Conservation (phyloP, 2,113 vertebrate species). For the Bos indicus region DNA sequence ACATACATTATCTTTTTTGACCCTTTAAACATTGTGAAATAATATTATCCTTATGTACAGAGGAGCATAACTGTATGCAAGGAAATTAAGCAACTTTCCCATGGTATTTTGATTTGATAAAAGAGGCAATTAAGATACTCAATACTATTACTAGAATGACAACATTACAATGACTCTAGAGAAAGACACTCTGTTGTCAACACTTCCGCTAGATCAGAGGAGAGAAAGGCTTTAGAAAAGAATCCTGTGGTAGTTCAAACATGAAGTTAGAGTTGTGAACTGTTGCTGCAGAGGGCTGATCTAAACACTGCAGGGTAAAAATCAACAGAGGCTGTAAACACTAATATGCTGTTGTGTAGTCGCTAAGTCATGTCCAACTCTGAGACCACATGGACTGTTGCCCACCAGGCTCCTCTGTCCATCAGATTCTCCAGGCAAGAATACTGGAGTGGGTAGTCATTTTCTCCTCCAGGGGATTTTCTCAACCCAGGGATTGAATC, state of each 20-base stretch:
- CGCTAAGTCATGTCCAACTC: background rate
- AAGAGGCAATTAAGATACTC: background rate
- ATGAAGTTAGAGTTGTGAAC: background rate
- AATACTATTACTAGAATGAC: background rate
- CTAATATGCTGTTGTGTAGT: background rate
- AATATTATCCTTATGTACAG: background rate
- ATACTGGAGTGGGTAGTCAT: background rate
- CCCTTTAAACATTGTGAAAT: background rate
- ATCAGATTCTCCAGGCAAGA: background rate
- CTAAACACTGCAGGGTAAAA: background rate
- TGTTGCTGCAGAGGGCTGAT: background rate
- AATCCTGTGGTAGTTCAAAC: background rate
- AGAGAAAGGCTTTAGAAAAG: background rate
- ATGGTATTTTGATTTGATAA: background rate
- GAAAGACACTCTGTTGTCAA: background rate
- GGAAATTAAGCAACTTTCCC: background rate
- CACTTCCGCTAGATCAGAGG: background rate
- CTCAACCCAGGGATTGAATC: background rate
- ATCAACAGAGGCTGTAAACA: background rate
- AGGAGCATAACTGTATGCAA: background rate
- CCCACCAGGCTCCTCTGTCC: background rate
- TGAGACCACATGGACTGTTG: background rate
- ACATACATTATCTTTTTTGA: background rate
- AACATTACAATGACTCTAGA: background rate
- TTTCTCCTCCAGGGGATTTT: background rate